Evolutionary conservation across 2,888 invertebrate genomes (phyloP).

Genomic region (Trichacis sp.): DNA sequence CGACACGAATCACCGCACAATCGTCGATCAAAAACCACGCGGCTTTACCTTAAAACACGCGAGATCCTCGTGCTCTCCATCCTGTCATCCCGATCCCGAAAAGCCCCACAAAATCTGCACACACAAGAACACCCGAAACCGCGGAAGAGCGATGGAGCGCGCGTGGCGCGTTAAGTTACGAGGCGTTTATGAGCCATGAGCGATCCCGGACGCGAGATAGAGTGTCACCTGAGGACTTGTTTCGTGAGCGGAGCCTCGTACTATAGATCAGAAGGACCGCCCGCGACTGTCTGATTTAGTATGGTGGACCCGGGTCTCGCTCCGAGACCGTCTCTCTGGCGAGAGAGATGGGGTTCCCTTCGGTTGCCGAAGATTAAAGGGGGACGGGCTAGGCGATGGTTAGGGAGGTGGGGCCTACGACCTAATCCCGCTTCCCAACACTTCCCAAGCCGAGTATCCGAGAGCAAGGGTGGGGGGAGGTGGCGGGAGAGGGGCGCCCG

Average conservation of each 20-base stretch:
- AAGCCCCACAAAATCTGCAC: background rate
- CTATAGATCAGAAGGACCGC: conserved; percentile 68
- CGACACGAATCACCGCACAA: no score
- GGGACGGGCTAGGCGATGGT: conserved; percentile 55
- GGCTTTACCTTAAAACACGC: no score
- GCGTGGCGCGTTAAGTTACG: conserved; percentile 65
- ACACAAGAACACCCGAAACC: no score
- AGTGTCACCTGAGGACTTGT: conserved; percentile 64
- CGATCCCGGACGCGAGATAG: conserved; percentile 63
- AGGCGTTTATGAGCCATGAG: conserved; percentile 68
- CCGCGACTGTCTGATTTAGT: conserved; percentile 68
- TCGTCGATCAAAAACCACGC: no score
- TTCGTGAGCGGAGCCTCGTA: conserved; percentile 52
- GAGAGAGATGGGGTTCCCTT: conserved; percentile 55
- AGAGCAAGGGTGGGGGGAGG: no score
- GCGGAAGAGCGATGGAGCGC: conserved; percentile 42
- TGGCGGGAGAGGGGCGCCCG: no score
- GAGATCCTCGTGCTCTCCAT: background rate
- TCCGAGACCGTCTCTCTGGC: conserved; percentile 48
- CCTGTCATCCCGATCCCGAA: background rate
- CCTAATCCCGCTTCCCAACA: conserved; percentile 49
- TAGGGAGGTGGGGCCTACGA: conserved; percentile 63
- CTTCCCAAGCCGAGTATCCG: no score
- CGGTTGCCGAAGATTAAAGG: conserved; percentile 44
- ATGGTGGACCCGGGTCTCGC: conserved; percentile 56